Conservation (phyloP, 2,888 invertebrate species). For the Epinotia bilunana region DNA sequence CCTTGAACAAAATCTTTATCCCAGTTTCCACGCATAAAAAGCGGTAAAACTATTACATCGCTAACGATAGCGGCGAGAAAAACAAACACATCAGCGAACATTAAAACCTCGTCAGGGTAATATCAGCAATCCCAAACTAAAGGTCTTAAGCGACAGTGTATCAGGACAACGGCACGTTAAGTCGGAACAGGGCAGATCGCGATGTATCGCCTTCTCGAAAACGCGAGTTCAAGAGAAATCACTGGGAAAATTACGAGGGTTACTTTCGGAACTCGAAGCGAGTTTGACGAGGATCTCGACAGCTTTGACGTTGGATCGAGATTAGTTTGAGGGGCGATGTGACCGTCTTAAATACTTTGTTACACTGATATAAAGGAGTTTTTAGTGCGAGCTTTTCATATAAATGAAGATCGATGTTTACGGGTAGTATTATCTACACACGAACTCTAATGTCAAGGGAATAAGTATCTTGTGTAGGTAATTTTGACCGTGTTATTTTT, state of each 20-base stretch:
- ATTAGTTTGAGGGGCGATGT: neutral
- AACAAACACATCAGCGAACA: constrained; percentile 51
- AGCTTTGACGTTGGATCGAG: neutral
- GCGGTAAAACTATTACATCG: constrained; percentile 29
- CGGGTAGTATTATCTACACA: too few relatives aligned
- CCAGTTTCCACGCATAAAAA: constrained; percentile 11
- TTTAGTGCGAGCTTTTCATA: too few relatives aligned
- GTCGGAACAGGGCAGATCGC: constrained; percentile 26
- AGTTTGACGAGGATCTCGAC: constrained; percentile 5
- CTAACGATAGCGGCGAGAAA: constrained; percentile 39
- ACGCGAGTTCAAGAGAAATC: constrained; percentile 55
- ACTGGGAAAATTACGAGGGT: constrained; percentile 56
- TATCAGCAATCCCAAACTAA: neutral
- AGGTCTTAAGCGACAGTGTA: neutral
- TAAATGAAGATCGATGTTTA: too few relatives aligned
- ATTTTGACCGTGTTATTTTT: too few relatives aligned
- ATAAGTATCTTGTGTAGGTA: too few relatives aligned
- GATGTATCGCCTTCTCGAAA: constrained; percentile 57
- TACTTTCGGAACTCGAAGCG: constrained; percentile 40
- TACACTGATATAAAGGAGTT: neutral
- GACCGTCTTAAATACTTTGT: neutral
- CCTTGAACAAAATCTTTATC: constrained; percentile 12
- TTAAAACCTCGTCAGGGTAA: constrained; percentile 65
- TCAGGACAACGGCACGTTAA: neutral
- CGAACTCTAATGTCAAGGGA: too few relatives aligned